Evolutionary conservation across 1,140 invertebrate species (phyloP).

Genomic region (Nephila pilipes): DNA sequence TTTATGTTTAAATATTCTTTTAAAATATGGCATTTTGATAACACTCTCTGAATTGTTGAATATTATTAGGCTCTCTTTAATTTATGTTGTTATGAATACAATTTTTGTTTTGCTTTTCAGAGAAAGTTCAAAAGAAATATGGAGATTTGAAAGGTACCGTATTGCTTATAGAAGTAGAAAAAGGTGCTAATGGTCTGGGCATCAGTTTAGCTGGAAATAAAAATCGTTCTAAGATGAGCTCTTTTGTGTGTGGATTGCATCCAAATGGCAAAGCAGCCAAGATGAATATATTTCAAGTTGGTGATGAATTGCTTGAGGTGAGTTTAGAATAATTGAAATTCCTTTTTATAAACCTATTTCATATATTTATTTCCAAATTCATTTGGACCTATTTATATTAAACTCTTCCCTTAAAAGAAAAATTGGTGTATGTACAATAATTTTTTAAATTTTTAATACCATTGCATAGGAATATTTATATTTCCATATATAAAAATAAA

Average conservation of each 20-base stretch:
- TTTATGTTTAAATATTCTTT: no score
- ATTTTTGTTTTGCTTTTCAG: constrained; percentile 83
- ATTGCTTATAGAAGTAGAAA: constrained; percentile 86
- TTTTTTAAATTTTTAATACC: no score
- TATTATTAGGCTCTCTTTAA: no score
- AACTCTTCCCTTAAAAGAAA: no score
- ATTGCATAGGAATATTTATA: no score
- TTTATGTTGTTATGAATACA: neutral
- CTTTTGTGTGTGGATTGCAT: constrained; percentile 96
- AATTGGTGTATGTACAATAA: no score
- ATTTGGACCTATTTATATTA: no score
- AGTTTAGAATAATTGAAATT: constrained; percentile 61
- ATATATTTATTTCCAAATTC: no score
- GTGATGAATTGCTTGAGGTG: constrained; percentile 97
- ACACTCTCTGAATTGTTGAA: no score
- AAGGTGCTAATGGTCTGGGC: constrained; percentile 86
- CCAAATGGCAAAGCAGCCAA: constrained; percentile 90
- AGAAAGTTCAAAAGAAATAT: constrained; percentile 96
- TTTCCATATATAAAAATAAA: no score
- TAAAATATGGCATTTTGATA: no score
- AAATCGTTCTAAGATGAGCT: constrained; percentile 96
- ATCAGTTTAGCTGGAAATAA: constrained; percentile 96
- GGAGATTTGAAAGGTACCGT: constrained; percentile 86
- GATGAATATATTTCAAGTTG: constrained; percentile 89
- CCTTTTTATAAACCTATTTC: no score